Evolutionary conservation across 1,140 invertebrate species (phyloP), one percentile per base, ranked within the genome.

Genomic region (Linepithema humile): DNA sequence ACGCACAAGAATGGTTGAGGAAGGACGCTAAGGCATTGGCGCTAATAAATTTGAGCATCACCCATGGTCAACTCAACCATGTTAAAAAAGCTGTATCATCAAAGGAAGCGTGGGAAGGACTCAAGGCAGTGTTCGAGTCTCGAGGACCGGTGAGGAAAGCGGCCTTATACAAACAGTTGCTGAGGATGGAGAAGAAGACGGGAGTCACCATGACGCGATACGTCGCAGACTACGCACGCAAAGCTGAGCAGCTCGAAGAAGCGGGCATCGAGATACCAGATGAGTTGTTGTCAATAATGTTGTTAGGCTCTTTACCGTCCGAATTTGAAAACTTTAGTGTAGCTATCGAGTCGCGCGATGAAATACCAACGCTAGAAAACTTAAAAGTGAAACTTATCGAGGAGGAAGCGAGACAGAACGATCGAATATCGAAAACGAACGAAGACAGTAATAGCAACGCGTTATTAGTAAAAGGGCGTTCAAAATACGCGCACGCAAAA

Each of bases 251-350:
- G 3, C 29, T 43, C 3, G n/a, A 20, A 9, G 64, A 67, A 43
- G 64, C 38, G 0, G 38, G 38, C 26, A 67, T 67, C 4, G 29
- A 43, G 7, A 67, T 67, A 43, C 38, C 38, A 1, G 64, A 67
- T 3, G 38, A 67, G n/a, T 15, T 67, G 0, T 4, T 67, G 43
- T 67, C 64, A n/a, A 67, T 67, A 67, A 67, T 67, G 64, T 23
- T 67, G 2, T 3, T 67, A 43, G 23, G 20, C 6, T 67, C 38
- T 0, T 23, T 67, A 23, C 64, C 38, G 2, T 6, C 40, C 1
- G 38, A 43, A 15, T 67, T 43, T 5, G 38, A 67, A 29, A 67
- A 45, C 6, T 67, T 67, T 10, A 45, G 35, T 1, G 29, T 67
- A 43, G 64, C 64, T 1, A 67, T 67, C 23, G 57, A 60, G 15